Evolutionary conservation across 1,140 invertebrate genomes (phyloP).

Genomic region (Procambarus virginalis): DNA sequence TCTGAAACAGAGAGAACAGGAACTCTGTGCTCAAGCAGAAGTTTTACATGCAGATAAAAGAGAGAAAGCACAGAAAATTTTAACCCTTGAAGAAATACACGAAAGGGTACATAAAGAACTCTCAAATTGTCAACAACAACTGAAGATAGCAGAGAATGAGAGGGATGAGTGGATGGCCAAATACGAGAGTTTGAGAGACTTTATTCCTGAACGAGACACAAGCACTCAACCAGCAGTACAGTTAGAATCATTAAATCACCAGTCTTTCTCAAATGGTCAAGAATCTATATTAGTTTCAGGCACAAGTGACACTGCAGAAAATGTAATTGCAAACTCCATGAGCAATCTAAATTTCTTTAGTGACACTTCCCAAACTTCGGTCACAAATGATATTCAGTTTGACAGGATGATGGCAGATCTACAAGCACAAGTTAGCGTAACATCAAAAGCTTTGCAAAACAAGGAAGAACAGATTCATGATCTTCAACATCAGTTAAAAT

Average conservation of each 20-base stretch:
- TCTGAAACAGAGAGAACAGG: slow-evolving; percentile 32
- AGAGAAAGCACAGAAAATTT: slow-evolving; percentile 3
- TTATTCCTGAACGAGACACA: slow-evolving; percentile 50
- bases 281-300: slow-evolving; percentile 6
- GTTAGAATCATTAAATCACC: slow-evolving; percentile 8
- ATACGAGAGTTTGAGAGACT: slow-evolving; percentile 51
- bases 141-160: slow-evolving; percentile 35
- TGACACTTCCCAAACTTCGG: not conserved
- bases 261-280: slow-evolving; percentile 20
- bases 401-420: slow-evolving; percentile 46
- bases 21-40: not conserved
- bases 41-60: slow-evolving; percentile 2
- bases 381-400: slow-evolving; percentile 33
- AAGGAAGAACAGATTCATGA: slow-evolving; percentile 44
- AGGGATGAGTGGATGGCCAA: slow-evolving; percentile 44
- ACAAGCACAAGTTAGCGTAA: slow-evolving; percentile 44
- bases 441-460: slow-evolving; percentile 40
- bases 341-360: not conserved
- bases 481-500: slow-evolving; percentile 23
- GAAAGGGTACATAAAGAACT: slow-evolving; percentile 29
- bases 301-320: not conserved
- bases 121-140: slow-evolving; percentile 18
- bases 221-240: slow-evolving; percentile 53
- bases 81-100: not conserved
- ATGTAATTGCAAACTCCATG: not conserved